phyloP scores from a whole-genome alignment of 37 sponge, comb jelly and placozoan genomes.

The Crambe crambe region DNA sequence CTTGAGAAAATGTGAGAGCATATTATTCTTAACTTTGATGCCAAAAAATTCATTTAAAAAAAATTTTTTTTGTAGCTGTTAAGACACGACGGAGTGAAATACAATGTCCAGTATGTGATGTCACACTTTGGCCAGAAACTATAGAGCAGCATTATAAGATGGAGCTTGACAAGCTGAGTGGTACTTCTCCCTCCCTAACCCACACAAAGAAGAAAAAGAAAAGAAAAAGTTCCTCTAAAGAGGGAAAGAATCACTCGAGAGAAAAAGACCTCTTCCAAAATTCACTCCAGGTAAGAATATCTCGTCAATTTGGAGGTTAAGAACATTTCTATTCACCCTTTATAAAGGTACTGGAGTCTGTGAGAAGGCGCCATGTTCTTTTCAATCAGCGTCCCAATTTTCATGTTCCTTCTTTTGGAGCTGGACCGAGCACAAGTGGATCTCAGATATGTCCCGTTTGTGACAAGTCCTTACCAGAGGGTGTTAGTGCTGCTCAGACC shows the following conservation, averaged over 20 bases:
- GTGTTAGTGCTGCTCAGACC: not conserved
- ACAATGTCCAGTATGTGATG: slow-evolving; percentile 48
- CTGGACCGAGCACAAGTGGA: not conserved
- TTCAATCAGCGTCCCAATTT: slow-evolving; percentile 4
- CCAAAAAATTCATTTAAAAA: not conserved
- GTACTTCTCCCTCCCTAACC: not conserved
- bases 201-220: not conserved
- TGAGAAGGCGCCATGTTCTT: not conserved
- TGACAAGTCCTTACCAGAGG: not conserved
- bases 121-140: slow-evolving; percentile 40
- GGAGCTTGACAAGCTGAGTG: slow-evolving; percentile 38
- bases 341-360: not conserved
- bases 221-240: not conserved
- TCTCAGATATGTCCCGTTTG: slow-evolving; percentile 9
- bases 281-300: not conserved
- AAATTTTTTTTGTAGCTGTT: not conserved
- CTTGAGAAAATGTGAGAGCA: slow-evolving; percentile 23
- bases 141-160: slow-evolving; percentile 34
- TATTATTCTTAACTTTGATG: not conserved
- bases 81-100: not conserved
- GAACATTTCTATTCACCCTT: not conserved
- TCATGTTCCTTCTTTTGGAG: not conserved
- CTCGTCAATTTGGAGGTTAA: not conserved
- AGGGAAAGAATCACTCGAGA: not conserved
- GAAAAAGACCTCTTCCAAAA: not conserved